Conservation (phyloP, 2,888 invertebrate species). For the Vesta saturnalis region DNA sequence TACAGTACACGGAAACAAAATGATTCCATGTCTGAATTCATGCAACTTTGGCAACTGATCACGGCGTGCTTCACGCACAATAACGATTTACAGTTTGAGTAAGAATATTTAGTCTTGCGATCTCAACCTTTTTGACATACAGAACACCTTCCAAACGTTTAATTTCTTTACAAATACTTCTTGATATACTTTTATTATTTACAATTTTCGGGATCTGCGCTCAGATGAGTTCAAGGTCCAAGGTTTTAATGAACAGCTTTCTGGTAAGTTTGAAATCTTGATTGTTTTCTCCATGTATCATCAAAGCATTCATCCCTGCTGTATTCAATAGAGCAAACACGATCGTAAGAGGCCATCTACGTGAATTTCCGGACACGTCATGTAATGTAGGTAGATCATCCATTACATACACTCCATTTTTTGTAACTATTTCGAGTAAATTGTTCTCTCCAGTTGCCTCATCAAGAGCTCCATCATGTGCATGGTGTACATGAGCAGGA, state of each 20-base stretch:
- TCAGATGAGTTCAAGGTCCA: too few species aligned
- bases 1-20: not conserved
- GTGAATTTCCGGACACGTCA: not conserved
- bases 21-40: not conserved
- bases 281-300: constrained; percentile 7
- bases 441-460: constrained; percentile 8
- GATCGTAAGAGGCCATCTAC: too few species aligned
- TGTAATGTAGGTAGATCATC: not conserved
- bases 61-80: not conserved
- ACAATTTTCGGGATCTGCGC: not conserved
- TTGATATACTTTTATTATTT: not conserved
- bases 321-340: constrained; percentile 3
- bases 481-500: not conserved
- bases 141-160: not conserved
- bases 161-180: not conserved
- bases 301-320: not conserved
- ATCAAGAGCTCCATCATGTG: constrained; percentile 13
- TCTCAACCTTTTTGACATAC: constrained; percentile 1
- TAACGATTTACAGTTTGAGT: not conserved
- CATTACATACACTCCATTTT: not conserved
- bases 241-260: not conserved
- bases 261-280: constrained; percentile 8
- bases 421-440: constrained; percentile 8
- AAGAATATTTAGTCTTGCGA: not conserved
- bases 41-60: not conserved